These are phyloP conservation scores for Dallia pectoralis DNA, from an alignment of 2,797 vertebrate genomes.

Conservation along the genomic window DNA sequence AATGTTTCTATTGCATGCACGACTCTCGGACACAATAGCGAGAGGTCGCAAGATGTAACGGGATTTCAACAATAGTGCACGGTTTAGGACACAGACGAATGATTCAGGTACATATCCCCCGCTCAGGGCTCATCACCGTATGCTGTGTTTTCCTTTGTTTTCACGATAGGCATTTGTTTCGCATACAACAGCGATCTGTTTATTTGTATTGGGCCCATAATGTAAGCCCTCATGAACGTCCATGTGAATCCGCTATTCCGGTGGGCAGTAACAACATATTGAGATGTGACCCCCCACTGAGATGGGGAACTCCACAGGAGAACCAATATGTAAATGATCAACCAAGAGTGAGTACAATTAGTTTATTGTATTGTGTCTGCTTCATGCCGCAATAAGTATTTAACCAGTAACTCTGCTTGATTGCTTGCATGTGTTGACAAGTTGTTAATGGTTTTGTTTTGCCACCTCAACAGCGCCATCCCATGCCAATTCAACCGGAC, in stretches of 20 bases:
- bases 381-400: neutral
- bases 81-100: conserved; percentile 48
- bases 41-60: conserved; percentile 49
- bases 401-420: neutral
- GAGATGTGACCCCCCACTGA: neutral
- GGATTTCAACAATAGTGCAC: conserved; percentile 45
- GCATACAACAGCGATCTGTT: conserved; percentile 1
- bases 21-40: conserved; percentile 15
- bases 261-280: conserved; percentile 13
- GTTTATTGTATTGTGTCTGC: neutral
- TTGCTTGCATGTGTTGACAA: neutral
- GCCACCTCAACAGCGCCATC: conserved; percentile 30
- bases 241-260: neutral
- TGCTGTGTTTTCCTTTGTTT: conserved; percentile 44
- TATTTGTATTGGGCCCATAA: neutral
- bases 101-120: conserved; percentile 43
- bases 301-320: neutral
- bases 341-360: neutral
- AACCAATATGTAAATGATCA: neutral
- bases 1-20: conserved; percentile 26
- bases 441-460: neutral
- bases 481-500: conserved; percentile 25
- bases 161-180: conserved; percentile 18
- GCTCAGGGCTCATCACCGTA: conserved; percentile 27
- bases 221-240: conserved; percentile 8